Evolutionary conservation across 1,140 invertebrate species (phyloP).

Genomic region (Sesamia nonagrioides): DNA sequence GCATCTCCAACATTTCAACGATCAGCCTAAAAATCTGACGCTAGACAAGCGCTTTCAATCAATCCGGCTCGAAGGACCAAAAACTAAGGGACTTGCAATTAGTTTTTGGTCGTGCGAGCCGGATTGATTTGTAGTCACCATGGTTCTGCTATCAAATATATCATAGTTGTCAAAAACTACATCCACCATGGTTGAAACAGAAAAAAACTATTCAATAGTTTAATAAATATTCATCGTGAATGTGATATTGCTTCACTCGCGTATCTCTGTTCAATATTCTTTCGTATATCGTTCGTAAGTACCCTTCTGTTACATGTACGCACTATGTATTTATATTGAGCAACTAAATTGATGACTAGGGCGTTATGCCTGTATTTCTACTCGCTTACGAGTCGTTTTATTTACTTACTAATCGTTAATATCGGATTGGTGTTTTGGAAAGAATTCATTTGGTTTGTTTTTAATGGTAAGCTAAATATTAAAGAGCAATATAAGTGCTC

Average conservation of each 20-base stretch:
- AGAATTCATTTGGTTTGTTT: too few species aligned
- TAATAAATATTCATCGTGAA: not conserved
- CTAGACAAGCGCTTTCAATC: not conserved
- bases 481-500: too few species aligned
- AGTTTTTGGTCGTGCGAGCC: not conserved
- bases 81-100: not conserved
- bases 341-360: not conserved
- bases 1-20: not conserved
- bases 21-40: not conserved
- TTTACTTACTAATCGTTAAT: not conserved
- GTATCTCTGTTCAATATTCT: conserved; percentile 19
- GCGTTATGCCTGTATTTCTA: not conserved
- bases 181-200: not conserved
- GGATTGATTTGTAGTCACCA: not conserved
- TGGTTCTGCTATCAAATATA: too few species aligned
- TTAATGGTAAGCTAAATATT: too few species aligned
- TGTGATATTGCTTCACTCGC: conserved; percentile 6
- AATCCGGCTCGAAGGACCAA: too few species aligned
- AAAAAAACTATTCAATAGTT: not conserved
- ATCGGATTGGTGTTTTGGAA: not conserved
- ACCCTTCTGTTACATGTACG: not conserved
- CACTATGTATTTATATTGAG: not conserved
- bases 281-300: not conserved
- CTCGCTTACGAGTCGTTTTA: not conserved
- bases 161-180: not conserved